Evolutionary conservation across 2,888 invertebrate species (phyloP).

Genomic region (Anarsia innoxiella): DNA sequence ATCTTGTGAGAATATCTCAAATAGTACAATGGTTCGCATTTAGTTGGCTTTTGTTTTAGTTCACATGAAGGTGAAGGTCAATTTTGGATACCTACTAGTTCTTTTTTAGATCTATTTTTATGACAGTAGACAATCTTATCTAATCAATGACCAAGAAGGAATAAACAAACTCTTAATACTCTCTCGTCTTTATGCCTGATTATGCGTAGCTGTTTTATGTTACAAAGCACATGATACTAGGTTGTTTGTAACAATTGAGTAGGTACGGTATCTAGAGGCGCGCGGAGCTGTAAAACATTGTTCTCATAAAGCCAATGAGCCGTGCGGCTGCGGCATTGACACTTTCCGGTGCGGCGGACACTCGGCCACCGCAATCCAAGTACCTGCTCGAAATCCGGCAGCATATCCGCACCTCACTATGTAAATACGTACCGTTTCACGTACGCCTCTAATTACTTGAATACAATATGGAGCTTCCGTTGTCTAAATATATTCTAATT

Average conservation of each 20-base stretch:
- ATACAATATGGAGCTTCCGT: no score
- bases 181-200: no score
- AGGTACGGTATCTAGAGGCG: not conserved
- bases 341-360: conserved; percentile 27
- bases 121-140: no score
- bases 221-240: conserved; percentile 1
- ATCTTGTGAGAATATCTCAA: conserved; percentile 7
- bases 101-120: no score
- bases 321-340: conserved; percentile 28
- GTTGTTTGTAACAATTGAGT: not conserved
- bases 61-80: conserved; percentile 11
- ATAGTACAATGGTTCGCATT: not conserved
- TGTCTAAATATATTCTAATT: no score
- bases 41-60: conserved; percentile 1
- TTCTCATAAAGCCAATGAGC: conserved; percentile 26
- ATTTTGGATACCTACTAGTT: no score
- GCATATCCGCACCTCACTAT: conserved; percentile 8
- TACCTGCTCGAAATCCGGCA: conserved; percentile 13
- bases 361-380: conserved; percentile 14
- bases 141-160: no score
- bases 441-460: no score
- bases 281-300: conserved; percentile 12
- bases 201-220: not conserved
- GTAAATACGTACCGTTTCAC: conserved; percentile 6
- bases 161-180: no score